These are phyloP conservation scores for Sorex maritimensis DNA, from an alignment of 2,797 vertebrate species.

Conservation along the genomic window DNA sequence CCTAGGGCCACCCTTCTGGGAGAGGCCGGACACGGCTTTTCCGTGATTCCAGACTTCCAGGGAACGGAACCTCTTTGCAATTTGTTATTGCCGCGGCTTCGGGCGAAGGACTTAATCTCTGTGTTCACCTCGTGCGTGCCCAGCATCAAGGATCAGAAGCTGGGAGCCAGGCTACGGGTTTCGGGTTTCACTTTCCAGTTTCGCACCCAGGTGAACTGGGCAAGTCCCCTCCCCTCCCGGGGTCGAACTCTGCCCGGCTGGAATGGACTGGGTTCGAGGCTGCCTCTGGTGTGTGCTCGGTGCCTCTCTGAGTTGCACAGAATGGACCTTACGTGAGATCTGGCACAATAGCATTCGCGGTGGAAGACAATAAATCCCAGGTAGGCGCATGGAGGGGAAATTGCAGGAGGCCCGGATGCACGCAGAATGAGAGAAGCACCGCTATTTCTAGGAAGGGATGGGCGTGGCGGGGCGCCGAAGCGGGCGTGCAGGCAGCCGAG, in stretches of 20 bases:
- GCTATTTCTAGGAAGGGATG: conserved; percentile 69
- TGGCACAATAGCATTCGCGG: conserved; percentile 71
- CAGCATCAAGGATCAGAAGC: not conserved
- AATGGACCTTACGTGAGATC: conserved; percentile 40
- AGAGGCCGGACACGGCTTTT: conserved; percentile 5
- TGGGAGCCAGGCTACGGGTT: not conserved
- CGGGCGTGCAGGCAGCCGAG: not conserved
- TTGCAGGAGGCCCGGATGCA: conserved; percentile 26
- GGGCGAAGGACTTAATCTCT: not conserved
- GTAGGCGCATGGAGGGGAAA: conserved; percentile 14
- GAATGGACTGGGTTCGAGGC: not conserved
- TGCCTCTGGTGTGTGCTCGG: not conserved
- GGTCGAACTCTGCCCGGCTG: not conserved
- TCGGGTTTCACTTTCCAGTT: not conserved
- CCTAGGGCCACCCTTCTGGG: not conserved
- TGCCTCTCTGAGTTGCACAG: conserved; percentile 34
- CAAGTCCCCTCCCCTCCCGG: not conserved
- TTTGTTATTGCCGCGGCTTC: not conserved
- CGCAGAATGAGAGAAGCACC: not conserved
- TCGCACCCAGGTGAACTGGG: not conserved
- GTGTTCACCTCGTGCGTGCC: not conserved
- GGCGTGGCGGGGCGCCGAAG: conserved; percentile 68
- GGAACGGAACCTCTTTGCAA: conserved; percentile 20
- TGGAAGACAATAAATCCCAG: conserved; percentile 43
- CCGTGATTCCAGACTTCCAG: not conserved